Evolutionary conservation across 1,140 invertebrate species (phyloP).

Genomic region (Drosophila murphyi): DNA sequence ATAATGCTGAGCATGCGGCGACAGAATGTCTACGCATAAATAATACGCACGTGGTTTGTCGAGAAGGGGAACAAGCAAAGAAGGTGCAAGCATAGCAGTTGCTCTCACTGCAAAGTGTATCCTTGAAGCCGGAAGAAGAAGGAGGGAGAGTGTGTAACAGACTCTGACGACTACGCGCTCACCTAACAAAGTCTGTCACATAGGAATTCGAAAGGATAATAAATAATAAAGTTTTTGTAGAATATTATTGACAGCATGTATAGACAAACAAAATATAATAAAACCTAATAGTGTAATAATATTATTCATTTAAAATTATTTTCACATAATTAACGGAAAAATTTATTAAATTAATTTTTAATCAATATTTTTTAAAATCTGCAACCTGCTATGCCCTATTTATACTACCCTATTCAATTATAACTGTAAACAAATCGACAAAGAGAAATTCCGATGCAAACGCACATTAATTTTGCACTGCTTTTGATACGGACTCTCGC

Average conservation of each 20-base stretch:
- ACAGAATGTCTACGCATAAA: constrained; percentile 79
- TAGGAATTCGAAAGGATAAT: neutral
- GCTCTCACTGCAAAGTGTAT: constrained; percentile 51
- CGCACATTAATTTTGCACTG: constrained; percentile 30
- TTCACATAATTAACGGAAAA: too few species aligned
- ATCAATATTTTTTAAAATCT: neutral
- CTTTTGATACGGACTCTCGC: neutral
- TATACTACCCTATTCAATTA: constrained; percentile 34
- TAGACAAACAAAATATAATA: too few species aligned
- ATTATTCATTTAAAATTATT: too few species aligned
- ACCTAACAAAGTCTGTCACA: neutral
- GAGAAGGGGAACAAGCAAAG: neutral
- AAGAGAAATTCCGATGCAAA: constrained; percentile 59
- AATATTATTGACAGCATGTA: neutral
- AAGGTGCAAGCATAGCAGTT: constrained; percentile 21
- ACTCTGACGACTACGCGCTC: neutral
- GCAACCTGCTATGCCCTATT: neutral
- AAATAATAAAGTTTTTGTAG: neutral
- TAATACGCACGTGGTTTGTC: constrained; percentile 67
- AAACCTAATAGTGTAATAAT: too few species aligned
- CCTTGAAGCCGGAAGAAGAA: constrained; percentile 36
- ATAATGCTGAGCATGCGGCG: constrained; percentile 49
- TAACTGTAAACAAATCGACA: constrained; percentile 69
- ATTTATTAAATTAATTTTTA: too few species aligned
- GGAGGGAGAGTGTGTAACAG: neutral